Evolutionary conservation across 1,140 invertebrate species (phyloP), one percentile per base, ranked within the genome.

Genomic region (Drosophila grimshawi): DNA sequence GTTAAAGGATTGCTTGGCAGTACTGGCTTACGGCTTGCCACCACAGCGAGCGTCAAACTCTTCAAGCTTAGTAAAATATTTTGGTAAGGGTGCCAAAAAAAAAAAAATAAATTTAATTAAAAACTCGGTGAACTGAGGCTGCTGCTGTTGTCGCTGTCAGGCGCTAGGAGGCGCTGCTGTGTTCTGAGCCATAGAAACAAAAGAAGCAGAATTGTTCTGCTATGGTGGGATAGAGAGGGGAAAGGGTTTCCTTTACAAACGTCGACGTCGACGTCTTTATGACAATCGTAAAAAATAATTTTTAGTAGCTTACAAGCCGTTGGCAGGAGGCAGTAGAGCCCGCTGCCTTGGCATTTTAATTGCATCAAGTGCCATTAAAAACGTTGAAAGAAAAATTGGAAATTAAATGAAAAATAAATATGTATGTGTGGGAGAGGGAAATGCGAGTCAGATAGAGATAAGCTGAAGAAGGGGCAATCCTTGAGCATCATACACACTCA

Each of bases 251-350:
- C 56, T 60, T 68, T 48, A 56, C 64, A 66, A 49, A 56, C 61
- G 73, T 51, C 49, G 74, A 59, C 51, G 74, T 53, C 81, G 71
- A 75, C 83, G 79, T 82, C 82, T 86, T 86, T 88, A 88, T 86
- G 83, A 82, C 83, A 86, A 88, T 88, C 82, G 83, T 88, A 88
- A 86, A 86, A 86, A 82, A 86, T 86, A 88, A 86, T 86, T 86
- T 86, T 86, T 86, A 86, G 82, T 82, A 86, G 82, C 82, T 86
- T 72, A 78, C 83, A 77, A 79, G 78, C 78, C 75, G 77, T 61
- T 59, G 53, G 60, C 68, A 37, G 55, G 5, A 62, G 59, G 43
- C 43, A 39, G 43, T 45, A 62, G 65, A 78, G 72, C 64, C 52
- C 65, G 70, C 67, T 81, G 66, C 65, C 78, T 68, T 86, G 78